These are phyloP conservation scores for Eupithecia insigniata DNA, from an alignment of 2,888 invertebrate species.

Conservation along the genomic window DNA sequence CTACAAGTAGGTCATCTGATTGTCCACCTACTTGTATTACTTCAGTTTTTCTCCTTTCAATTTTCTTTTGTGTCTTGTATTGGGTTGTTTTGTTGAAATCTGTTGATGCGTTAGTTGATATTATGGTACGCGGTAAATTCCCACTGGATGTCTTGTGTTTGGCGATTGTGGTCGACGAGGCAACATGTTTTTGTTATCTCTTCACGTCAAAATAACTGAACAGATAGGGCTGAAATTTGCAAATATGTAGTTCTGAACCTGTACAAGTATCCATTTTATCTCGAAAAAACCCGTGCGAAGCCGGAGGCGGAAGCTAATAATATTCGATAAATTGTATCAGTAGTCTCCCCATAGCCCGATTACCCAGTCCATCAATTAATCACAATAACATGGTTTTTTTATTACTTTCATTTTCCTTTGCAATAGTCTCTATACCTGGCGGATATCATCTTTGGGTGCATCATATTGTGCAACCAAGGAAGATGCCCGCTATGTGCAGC, in stretches of 20 bases:
- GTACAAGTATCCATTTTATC: background rate
- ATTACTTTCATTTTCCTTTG: too few species aligned
- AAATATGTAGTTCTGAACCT: background rate
- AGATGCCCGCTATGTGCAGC: too few species aligned
- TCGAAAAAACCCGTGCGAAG: too few species aligned
- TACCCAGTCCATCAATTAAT: too few species aligned
- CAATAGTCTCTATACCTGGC: too few species aligned
- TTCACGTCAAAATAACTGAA: background rate
- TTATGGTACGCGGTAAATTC: conserved; percentile 14
- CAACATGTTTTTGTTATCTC: background rate
- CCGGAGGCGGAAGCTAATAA: too few species aligned
- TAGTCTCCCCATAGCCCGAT: too few species aligned
- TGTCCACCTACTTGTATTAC: conserved; percentile 69
- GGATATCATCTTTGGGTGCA: too few species aligned
- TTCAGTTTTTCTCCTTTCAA: conserved; percentile 74
- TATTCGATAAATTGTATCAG: too few species aligned
- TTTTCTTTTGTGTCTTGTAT: conserved; percentile 76
- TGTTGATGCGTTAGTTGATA: conserved; percentile 30
- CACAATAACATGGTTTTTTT: too few species aligned
- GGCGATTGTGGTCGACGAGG: background rate
- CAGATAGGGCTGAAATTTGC: background rate
- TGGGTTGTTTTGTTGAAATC: conserved; percentile 68
- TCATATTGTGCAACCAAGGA: too few species aligned
- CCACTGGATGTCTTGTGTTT: conserved; percentile 12
- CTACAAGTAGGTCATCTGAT: conserved; percentile 78